Evolutionary conservation across 2,888 invertebrate genomes (phyloP), one percentile per base, ranked within the genome.

Genomic region (Mechanitis messenoides): DNA sequence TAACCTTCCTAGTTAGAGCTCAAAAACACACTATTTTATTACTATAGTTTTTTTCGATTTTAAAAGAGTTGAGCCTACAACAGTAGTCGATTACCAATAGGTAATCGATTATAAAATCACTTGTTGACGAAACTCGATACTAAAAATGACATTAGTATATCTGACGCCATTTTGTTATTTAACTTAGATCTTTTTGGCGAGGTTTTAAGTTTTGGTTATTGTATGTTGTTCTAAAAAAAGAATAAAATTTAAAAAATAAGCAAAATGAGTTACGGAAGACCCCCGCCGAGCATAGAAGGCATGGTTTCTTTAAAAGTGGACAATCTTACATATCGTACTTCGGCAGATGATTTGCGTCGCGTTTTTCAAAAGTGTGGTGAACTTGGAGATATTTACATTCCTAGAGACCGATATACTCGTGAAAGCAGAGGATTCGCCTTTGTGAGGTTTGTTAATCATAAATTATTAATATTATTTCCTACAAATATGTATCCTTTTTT

Each of bases 371-470:
- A 98, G 84, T 99, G 98, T 87, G 99, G 99, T 56, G 98, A 99
- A 85, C 98, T 99, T 65, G 99, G 99, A 56, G 99, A 99, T 90
- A 98, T 99, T 83, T 99, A 99, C 89, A 99, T 99, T 84, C 99
- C 99, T n/a, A 92, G 98, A 73, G 99, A 99, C 86, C 93, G 98
- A 62, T 94, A 94, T 83, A 97, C 97, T 12, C 93, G 98, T 71
- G 98, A 99, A 89, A 98, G 98, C 79, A 93, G 98, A 75, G 99
- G 99, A 62, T 99, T 99, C 82, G 99, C 98, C 35, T 99, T 99
- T 84, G 98, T 99, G 68, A 94, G 98, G 97, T 97, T 91, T 90
- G 88, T 35, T 35, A 35, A 3, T 35, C 6, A 50, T 50, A 12
- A 45, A 7, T 11, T 3, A 57, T 57, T 61, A 4, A 5, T 47